Conservation (phyloP, 1,140 invertebrate genomes). For the Drosophila mauritiana region DNA sequence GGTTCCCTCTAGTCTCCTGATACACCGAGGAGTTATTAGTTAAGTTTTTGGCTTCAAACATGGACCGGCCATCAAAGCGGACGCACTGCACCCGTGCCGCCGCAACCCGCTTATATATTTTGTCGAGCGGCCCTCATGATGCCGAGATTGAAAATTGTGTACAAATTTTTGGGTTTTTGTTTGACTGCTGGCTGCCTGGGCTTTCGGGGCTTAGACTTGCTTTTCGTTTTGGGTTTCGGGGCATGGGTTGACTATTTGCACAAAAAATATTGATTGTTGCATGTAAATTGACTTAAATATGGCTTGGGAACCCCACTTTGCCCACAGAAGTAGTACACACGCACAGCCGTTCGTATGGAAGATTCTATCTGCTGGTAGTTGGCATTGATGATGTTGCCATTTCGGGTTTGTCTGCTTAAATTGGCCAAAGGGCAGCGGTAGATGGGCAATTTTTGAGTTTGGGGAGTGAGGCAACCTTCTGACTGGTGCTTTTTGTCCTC, state of each 20-base stretch:
- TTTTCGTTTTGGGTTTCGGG: neutral
- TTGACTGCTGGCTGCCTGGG: slow-evolving; percentile 17
- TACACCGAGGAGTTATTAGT: slow-evolving; percentile 59
- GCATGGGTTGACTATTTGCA: slow-evolving; percentile 55
- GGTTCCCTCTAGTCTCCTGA: neutral
- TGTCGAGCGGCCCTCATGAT: slow-evolving; percentile 21
- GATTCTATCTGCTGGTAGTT: slow-evolving; percentile 55
- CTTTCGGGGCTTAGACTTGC: slow-evolving; percentile 1
- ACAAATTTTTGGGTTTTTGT: slow-evolving; percentile 61
- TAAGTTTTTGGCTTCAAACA: slow-evolving; percentile 49
- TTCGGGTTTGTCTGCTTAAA: slow-evolving; percentile 28
- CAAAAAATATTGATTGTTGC: slow-evolving; percentile 70
- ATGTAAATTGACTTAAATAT: slow-evolving; percentile 70
- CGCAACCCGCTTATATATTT: slow-evolving; percentile 11
- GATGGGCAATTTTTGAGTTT: neutral
- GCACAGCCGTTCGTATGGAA: slow-evolving; percentile 1
- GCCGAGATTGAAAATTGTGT: slow-evolving; percentile 64
- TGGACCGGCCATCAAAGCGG: slow-evolving; percentile 27
- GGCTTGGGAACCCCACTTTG: slow-evolving; percentile 21
- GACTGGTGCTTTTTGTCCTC: slow-evolving; percentile 1
- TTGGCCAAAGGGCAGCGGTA: slow-evolving; percentile 12
- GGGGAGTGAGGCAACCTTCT: slow-evolving; percentile 33
- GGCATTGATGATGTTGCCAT: slow-evolving; percentile 62
- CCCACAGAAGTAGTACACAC: slow-evolving; percentile 3
- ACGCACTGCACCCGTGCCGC: neutral